Conservation (phyloP, 2,888 invertebrate species). For the Gasteruption jaculator region DNA sequence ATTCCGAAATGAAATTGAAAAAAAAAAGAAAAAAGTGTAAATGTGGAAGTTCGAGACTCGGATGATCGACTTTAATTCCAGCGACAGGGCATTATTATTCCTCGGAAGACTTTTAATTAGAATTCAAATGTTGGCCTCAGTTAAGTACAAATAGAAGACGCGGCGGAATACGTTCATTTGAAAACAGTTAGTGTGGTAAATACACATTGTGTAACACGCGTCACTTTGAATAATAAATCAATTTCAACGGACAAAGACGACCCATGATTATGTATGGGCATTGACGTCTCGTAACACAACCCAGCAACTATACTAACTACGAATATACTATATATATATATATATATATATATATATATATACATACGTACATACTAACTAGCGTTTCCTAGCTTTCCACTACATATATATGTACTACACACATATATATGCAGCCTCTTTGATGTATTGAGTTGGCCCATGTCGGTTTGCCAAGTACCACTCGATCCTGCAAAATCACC, state of each 20-base stretch:
- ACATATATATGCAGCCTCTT: conserved; percentile 37
- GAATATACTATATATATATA: too few relatives aligned
- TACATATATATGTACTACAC: conserved; percentile 1
- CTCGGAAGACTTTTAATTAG: too few relatives aligned
- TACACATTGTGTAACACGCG: conserved; percentile 52
- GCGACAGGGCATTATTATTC: too few relatives aligned
- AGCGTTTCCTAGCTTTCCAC: too few relatives aligned
- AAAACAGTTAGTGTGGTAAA: conserved; percentile 46
- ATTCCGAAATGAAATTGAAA: too few relatives aligned
- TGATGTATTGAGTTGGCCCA: conserved; percentile 49
- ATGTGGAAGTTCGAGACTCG: too few relatives aligned
- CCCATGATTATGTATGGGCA: conserved; percentile 50
- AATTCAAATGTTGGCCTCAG: too few relatives aligned
- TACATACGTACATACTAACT: conserved; percentile 47
- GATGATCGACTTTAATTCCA: too few relatives aligned
- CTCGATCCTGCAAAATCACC: conserved; percentile 34
- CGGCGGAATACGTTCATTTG: too few relatives aligned
- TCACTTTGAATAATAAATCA: conserved; percentile 53
- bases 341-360: conserved; percentile 6
- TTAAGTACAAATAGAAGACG: conserved; percentile 47
- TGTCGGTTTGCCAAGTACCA: conserved; percentile 47
- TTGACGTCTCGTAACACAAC: too few relatives aligned
- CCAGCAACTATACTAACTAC: too few relatives aligned
- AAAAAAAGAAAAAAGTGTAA: too few relatives aligned
- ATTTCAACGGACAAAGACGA: conserved; percentile 51